Base-by-base conservation (phyloP, 2,888 invertebrate species). In the Rhamphomyia laevipes region DNA sequence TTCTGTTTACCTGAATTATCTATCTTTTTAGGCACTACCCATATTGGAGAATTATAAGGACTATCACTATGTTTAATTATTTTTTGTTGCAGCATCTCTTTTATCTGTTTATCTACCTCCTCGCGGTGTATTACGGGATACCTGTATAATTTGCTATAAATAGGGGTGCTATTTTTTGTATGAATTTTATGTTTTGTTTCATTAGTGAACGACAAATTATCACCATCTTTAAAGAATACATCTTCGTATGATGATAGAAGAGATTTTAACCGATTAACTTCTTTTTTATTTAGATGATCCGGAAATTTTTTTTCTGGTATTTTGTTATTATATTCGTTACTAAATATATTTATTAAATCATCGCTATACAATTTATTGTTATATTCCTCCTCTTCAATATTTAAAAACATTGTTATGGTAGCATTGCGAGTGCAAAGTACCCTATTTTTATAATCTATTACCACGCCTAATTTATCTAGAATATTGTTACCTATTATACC, bases 141-240 rank as follows among this genome's bases (percentile, higher is more conserved):
- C 16, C 38, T 16, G 12, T 40, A 40, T 40, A 17, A 11, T 17
- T 40, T 40, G 7, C 10, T 17, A 17, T 17, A 40, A 11, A 40
- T 18, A 17, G 38, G 38, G 16, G 3, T 40, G 10, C 7, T 17
- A 17, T 16, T 18, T 40, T 16, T 17, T 5, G 38, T 40, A 11
- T 17, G 7, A 18, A 40, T 40, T 40, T 40, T 17, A 40, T 40
- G 38, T 40, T 16, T 17, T n/a, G 15, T 17, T 18, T 17, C 38
- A 7, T 40, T 16, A 3, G 38, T 17, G 6, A 17, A 40, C 7
- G 38, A 40, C 2, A 40, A 16, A 17, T 46, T 46, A 13, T 48
- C 45, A 16, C 44, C 45, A n/a, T 52, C 52, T 21, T 44, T 31
- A 41, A 46, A 52, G 43, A 55, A 51, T 23, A 56, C 53, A 43